Evolutionary conservation across 2,113 vertebrate species (phyloP).

Genomic region (Aptenodytes forsteri): DNA sequence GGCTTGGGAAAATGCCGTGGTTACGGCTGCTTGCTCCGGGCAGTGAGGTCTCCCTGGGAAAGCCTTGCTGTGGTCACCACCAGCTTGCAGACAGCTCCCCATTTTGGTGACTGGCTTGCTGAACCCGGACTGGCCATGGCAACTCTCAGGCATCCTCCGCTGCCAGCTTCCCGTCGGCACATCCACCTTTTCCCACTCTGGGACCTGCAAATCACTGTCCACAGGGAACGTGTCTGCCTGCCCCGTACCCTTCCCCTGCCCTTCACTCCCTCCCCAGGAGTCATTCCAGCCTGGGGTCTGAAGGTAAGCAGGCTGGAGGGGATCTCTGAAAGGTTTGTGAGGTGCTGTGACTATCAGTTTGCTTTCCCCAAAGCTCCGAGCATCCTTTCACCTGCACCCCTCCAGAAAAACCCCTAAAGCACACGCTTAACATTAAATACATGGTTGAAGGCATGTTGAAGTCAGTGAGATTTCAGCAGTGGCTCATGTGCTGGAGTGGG

Average conservation of each 20-base stretch:
- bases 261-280: neutral
- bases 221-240: neutral
- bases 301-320: neutral
- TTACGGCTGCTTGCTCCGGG: neutral
- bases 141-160: neutral
- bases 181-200: neutral
- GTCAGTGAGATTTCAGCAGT: neutral
- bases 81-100: neutral
- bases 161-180: neutral
- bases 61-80: neutral
- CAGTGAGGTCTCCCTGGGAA: neutral
- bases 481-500: neutral
- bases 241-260: neutral
- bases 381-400: neutral
- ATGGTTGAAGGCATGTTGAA: neutral
- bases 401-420: neutral
- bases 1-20: rapidly evolving
- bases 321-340: neutral
- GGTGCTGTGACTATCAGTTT: neutral
- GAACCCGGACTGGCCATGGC: rapidly evolving
- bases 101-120: neutral
- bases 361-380: neutral
- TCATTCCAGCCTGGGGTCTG: neutral
- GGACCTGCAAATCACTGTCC: neutral
- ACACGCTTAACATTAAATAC: no score